Evolutionary conservation across 2,797 vertebrate species (phyloP).

Genomic region (Pangasius larnaudii): DNA sequence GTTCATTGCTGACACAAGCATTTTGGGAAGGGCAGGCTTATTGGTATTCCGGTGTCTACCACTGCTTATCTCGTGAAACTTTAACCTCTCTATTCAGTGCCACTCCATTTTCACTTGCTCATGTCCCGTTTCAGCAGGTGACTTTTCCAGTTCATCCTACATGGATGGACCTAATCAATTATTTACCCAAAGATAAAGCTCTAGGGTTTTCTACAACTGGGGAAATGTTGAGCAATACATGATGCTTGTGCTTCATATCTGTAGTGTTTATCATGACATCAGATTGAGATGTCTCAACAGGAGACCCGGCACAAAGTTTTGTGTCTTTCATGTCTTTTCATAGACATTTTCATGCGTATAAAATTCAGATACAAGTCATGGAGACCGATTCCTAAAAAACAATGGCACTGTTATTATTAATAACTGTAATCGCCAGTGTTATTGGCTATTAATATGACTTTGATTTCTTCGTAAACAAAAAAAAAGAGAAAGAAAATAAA

Average conservation of each 20-base stretch:
- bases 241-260: background rate
- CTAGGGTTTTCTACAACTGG: conserved; percentile 12
- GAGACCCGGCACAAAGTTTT: background rate
- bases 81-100: conserved; percentile 48
- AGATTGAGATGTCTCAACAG: background rate
- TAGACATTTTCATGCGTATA: background rate
- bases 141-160: conserved; percentile 47
- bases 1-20: conserved; percentile 32
- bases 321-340: background rate
- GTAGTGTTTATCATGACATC: background rate
- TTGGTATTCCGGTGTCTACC: conserved; percentile 37
- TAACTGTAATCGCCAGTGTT: background rate
- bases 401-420: background rate
- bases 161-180: conserved; percentile 45
- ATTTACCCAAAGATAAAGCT: conserved; percentile 39
- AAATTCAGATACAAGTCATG: background rate
- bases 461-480: background rate
- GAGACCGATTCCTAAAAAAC: background rate
- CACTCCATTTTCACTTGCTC: conserved; percentile 62
- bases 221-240: conserved; percentile 24
- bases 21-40: conserved; percentile 23
- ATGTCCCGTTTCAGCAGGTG: conserved; percentile 47
- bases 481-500: background rate
- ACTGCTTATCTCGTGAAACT: conserved; percentile 49
- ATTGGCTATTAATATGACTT: background rate